Conservation (phyloP, 2,888 invertebrate species). For the Cheilosia vulpina region DNA sequence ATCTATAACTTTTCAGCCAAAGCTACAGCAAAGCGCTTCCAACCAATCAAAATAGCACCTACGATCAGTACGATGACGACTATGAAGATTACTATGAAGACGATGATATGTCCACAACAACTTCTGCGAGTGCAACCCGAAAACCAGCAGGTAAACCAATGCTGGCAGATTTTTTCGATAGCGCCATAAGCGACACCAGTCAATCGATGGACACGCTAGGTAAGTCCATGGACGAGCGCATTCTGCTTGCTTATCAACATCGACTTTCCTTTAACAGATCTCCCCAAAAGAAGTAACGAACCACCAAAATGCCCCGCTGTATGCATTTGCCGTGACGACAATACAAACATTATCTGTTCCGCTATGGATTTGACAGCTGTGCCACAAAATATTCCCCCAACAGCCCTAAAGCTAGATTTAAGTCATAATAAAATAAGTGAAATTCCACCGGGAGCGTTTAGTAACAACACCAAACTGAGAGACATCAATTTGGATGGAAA, state of each 20-base stretch:
- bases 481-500: constrained; percentile 81
- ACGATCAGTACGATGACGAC: constrained; percentile 77
- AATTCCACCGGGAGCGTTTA: constrained; percentile 79
- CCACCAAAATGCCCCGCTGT: constrained; percentile 80
- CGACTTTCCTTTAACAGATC: constrained; percentile 70
- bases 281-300: constrained; percentile 80
- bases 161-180: constrained; percentile 53
- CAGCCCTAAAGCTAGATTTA: constrained; percentile 81
- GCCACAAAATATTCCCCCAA: constrained; percentile 83
- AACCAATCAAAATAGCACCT: constrained; percentile 72
- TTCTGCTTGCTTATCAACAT: not conserved
- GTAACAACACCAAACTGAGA: constrained; percentile 79
- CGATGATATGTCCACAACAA: constrained; percentile 52
- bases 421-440: constrained; percentile 81
- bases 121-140: constrained; percentile 70
- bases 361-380: constrained; percentile 84
- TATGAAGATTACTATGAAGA: constrained; percentile 78
- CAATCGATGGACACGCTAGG: constrained; percentile 54
- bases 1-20: constrained; percentile 70
- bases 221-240: constrained; percentile 3
- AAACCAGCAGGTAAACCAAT: constrained; percentile 76
- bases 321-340: constrained; percentile 81
- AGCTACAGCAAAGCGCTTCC: constrained; percentile 79
- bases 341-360: constrained; percentile 84
- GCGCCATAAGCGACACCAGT: constrained; percentile 59